Percentiles rank a stretch among this genome's conserved stretches.
Conservation (phyloP, 2,797 vertebrate genomes). For the Eulemur coronatus region DNA sequence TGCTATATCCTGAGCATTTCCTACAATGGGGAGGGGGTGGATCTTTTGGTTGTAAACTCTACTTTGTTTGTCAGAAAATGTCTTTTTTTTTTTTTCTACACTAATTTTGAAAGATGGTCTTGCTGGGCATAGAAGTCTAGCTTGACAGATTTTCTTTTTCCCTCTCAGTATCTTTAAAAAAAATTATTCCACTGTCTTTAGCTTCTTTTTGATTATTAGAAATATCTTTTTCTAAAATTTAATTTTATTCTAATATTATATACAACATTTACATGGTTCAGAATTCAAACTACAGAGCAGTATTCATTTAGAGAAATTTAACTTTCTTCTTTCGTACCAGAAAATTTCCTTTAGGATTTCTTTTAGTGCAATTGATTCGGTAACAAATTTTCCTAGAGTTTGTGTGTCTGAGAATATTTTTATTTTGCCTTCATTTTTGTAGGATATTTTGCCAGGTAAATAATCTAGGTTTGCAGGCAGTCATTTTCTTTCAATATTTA, state of each 20-base stretch:
- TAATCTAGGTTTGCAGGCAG: background rate
- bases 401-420: background rate
- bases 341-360: too few relatives aligned
- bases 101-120: background rate
- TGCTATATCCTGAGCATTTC: background rate
- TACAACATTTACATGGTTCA: background rate
- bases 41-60: background rate
- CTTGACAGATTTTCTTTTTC: background rate
- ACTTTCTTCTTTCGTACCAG: background rate
- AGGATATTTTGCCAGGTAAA: background rate
- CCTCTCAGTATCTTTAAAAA: background rate
- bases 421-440: background rate
- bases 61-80: background rate
- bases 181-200: background rate
- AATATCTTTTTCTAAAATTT: background rate
- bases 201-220: background rate
- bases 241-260: background rate
- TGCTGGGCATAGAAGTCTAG: background rate
- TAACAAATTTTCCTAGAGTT: too few relatives aligned
- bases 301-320: background rate
- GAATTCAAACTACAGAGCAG: background rate
- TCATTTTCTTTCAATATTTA: background rate
- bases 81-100: background rate
- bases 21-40: background rate
- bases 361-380: too few relatives aligned